Evolutionary conservation across 2,113 vertebrate species (phyloP).

Genomic region (Grammomys dolichurus): DNA sequence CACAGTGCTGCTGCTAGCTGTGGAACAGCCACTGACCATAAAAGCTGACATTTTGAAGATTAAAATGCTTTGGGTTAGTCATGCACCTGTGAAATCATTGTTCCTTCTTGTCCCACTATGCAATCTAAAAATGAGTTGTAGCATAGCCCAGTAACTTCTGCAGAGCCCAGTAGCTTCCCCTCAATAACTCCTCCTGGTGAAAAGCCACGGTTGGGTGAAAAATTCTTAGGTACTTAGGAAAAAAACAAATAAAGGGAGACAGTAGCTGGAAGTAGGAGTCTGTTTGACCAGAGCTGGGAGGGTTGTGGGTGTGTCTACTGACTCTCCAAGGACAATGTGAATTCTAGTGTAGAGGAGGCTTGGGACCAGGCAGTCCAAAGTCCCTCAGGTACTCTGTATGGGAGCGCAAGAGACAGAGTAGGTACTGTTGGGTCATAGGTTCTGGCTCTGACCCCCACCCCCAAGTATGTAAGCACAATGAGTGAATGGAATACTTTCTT

Average conservation of each 20-base stretch:
- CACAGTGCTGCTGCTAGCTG: not conserved
- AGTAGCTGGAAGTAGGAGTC: not conserved
- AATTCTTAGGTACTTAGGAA: not conserved
- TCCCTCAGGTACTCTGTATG: not conserved
- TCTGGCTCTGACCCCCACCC: not conserved
- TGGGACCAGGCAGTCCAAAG: accelerated
- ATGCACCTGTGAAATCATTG: constrained; percentile 75
- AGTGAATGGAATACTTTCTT: not conserved
- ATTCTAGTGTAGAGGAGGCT: not conserved
- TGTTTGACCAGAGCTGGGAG: not conserved
- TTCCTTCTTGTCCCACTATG: constrained; percentile 58
- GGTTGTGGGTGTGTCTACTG: not conserved
- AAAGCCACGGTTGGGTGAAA: not conserved
- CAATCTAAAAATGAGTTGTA: constrained; percentile 72
- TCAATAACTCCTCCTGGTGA: constrained; percentile 19
- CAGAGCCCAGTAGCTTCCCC: constrained; percentile 67
- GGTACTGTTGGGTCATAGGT: not conserved
- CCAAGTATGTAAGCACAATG: too few relatives aligned
- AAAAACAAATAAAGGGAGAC: not conserved
- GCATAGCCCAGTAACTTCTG: constrained; percentile 69
- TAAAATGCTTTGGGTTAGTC: constrained; percentile 78
- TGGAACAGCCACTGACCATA: constrained; percentile 70
- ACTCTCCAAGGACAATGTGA: not conserved
- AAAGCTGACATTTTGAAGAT: constrained; percentile 79
- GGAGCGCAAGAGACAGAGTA: not conserved